A percentile compares a stretch with the other conserved stretches of the same genome.
These are phyloP conservation scores for Furcula furcula DNA, from an alignment of 2,888 invertebrate species.

Conservation along the genomic window DNA sequence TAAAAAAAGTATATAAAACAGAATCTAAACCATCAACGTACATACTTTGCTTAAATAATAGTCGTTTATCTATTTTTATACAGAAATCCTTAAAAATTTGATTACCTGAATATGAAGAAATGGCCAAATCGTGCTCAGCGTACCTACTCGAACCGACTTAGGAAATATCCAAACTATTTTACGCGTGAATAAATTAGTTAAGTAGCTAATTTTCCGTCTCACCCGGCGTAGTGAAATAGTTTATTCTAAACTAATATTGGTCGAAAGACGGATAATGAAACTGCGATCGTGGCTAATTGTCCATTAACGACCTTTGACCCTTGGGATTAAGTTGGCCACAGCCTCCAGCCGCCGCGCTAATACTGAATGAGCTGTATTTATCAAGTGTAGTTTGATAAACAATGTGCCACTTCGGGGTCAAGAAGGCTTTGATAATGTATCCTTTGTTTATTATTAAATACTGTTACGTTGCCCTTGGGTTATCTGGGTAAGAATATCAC, in stretches of 20 bases:
- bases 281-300: constrained; percentile 18
- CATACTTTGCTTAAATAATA: too few species aligned
- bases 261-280: constrained; percentile 17
- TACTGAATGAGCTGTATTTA: too few species aligned
- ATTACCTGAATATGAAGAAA: too few species aligned
- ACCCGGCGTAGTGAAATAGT: constrained; percentile 15
- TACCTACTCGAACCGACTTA: too few species aligned
- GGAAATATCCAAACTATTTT: constrained; percentile 2
- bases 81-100: too few species aligned
- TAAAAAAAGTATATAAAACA: too few species aligned
- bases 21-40: too few species aligned
- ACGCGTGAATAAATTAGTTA: constrained; percentile 3
- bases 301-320: constrained; percentile 13
- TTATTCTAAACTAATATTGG: constrained; percentile 20
- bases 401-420: background rate
- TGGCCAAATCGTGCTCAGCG: too few species aligned
- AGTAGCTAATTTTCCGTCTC: constrained; percentile 2
- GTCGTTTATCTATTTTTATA: too few species aligned
- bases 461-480: too few species aligned
- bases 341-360: background rate
- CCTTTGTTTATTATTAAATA: too few species aligned
- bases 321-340: constrained; percentile 6
- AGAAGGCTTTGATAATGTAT: background rate
- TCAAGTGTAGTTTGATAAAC: background rate
- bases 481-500: too few species aligned